A percentile compares a stretch with the other conserved stretches of the same genome.
These are phyloP conservation scores for Pao palembangensis DNA, from an alignment of 2,113 vertebrate genomes.

Conservation along the genomic window DNA sequence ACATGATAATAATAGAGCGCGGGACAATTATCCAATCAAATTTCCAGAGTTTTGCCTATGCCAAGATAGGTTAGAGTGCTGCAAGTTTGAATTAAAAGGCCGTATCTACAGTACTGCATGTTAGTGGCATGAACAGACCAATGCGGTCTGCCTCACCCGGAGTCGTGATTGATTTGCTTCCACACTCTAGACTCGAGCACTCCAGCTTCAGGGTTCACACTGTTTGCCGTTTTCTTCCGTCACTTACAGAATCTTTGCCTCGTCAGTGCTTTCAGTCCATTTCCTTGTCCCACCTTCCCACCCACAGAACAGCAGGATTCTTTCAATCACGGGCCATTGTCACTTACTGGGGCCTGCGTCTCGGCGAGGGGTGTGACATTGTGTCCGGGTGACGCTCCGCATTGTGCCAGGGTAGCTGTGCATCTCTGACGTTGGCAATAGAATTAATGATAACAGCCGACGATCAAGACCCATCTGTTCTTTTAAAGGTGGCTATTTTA, in stretches of 20 bases:
- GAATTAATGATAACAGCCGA: too few species aligned
- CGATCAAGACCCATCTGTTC: too few species aligned
- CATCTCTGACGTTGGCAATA: slow-evolving; percentile 9
- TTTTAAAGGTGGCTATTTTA: background rate
- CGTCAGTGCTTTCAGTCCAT: background rate
- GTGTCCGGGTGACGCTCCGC: slow-evolving; percentile 26
- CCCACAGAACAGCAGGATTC: background rate
- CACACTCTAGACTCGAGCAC: slow-evolving; percentile 3
- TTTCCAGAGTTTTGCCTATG: slow-evolving; percentile 1
- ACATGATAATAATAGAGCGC: slow-evolving; percentile 6
- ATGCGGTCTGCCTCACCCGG: slow-evolving; percentile 12
- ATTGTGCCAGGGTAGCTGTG: slow-evolving; percentile 22
- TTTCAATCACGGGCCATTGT: slow-evolving; percentile 28
- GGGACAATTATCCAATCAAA: slow-evolving; percentile 17
- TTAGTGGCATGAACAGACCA: slow-evolving; percentile 14
- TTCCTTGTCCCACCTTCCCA: background rate
- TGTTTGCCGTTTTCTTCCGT: background rate
- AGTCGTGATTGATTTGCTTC: slow-evolving; percentile 17
- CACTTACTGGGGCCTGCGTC: background rate
- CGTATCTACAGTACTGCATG: background rate
- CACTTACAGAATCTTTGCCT: background rate
- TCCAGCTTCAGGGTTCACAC: slow-evolving; percentile 1
- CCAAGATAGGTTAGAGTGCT: slow-evolving; percentile 7
- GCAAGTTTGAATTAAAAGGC: slow-evolving; percentile 3
- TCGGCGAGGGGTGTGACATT: slow-evolving; percentile 22